Evolutionary conservation across 2,888 invertebrate genomes (phyloP).

Genomic region (Apotomis betuletana): DNA sequence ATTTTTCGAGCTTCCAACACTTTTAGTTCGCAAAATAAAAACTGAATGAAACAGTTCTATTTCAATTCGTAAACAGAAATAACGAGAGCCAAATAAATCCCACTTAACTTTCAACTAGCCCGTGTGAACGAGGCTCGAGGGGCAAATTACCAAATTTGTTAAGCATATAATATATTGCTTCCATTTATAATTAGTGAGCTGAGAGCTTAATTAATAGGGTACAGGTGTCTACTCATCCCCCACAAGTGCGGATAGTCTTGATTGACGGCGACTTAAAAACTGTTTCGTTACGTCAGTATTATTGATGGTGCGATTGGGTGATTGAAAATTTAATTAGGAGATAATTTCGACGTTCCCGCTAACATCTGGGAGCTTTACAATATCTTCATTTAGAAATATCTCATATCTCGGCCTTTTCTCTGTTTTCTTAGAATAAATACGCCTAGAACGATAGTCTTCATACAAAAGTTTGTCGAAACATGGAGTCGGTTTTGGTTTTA

Average conservation of each 20-base stretch:
- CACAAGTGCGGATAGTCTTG: constrained; percentile 46
- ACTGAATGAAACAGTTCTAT: not conserved
- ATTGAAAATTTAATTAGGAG: not conserved
- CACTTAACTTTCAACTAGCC: constrained; percentile 38
- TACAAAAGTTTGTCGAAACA: too few species aligned
- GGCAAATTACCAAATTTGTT: constrained; percentile 59
- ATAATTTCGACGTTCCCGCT: too few species aligned
- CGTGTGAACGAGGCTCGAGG: constrained; percentile 50
- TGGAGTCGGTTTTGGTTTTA: too few species aligned
- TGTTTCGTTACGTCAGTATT: constrained; percentile 37
- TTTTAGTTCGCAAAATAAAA: too few species aligned
- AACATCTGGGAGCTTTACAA: too few species aligned
- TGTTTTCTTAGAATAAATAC: too few species aligned
- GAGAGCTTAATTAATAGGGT: constrained; percentile 46
- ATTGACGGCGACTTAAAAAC: constrained; percentile 55
- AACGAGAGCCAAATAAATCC: constrained; percentile 33
- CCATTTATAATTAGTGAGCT: constrained; percentile 68
- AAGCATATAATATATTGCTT: constrained; percentile 62
- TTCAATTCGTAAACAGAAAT: not conserved
- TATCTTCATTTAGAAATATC: too few species aligned
- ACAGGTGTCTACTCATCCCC: constrained; percentile 61
- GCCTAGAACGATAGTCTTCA: too few species aligned
- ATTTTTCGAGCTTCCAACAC: too few species aligned
- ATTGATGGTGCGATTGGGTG: constrained; percentile 13
- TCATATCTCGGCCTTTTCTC: too few species aligned